These are phyloP conservation scores for Melanotaenia boesemani DNA, from an alignment of 2,797 vertebrate genomes.

Conservation along the genomic window DNA sequence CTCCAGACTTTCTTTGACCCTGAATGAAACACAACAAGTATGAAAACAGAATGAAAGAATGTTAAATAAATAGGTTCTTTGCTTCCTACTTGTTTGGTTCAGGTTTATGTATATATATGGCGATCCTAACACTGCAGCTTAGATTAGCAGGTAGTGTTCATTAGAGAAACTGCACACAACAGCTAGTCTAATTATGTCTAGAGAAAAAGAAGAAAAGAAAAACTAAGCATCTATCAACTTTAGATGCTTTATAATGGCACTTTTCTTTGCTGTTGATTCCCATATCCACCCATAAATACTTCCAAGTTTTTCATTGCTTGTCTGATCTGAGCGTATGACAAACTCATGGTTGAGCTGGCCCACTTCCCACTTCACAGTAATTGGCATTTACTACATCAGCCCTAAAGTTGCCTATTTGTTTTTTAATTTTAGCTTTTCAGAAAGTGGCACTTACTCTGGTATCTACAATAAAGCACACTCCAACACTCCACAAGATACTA, in stretches of 20 bases:
- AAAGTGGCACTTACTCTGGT: too few relatives aligned
- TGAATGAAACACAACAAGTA: neutral
- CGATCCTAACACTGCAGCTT: conserved; percentile 33
- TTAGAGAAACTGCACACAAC: conserved; percentile 55
- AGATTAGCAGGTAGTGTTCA: conserved; percentile 56
- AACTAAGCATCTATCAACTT: conserved; percentile 16
- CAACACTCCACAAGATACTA: too few relatives aligned
- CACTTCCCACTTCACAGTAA: conserved; percentile 3
- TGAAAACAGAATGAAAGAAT: neutral
- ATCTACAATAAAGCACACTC: too few relatives aligned
- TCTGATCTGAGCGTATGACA: neutral
- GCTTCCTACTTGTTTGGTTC: conserved; percentile 3
- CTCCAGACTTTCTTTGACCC: too few relatives aligned
- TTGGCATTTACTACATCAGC: neutral
- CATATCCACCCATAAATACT: neutral
- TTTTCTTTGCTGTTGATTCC: neutral
- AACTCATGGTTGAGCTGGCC: conserved; percentile 2
- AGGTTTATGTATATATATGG: conserved; percentile 20
- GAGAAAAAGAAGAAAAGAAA: conserved; percentile 4
- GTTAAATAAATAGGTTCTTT: neutral
- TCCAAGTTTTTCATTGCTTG: neutral
- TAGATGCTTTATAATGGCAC: neutral
- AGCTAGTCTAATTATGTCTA: conserved; percentile 23
- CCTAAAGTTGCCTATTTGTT: neutral
- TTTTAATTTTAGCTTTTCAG: neutral